Evolutionary conservation across 2,888 invertebrate species (phyloP), one percentile per base, ranked within the genome.

Genomic region (Apamea epomidion): DNA sequence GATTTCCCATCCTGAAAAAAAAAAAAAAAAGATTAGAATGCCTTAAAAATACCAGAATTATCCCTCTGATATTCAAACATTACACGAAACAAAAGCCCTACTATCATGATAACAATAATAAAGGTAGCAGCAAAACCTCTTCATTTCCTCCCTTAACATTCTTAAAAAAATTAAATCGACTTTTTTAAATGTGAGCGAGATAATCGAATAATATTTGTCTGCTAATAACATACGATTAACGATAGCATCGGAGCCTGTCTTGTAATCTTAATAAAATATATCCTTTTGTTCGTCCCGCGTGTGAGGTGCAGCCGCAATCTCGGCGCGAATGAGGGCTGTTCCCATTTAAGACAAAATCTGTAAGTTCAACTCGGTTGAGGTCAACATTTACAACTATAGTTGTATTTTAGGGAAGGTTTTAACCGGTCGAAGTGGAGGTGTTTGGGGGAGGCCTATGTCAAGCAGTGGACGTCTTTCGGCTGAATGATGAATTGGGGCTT

Each of bases 231-330:
- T 80, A 76, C 62, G 76, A 70, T 85, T 81, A 83, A 62, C 72
- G 87, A 83, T 87, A 74, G 68, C 79, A 86, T 90, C 86, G 32
- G 73, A 82, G 72, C 45, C 58, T 62, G 76, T 86, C 86, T 76
- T 82, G 79, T 90, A 83, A 89, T 75, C 78, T 75, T 82, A 84
- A 87, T 87, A 85, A 87, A 75, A 81, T 85, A 83, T 87, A 88
- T 89, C 80, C 90, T 89, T 90, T 89, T 86, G 90, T 85, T 86
- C 72, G 37, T 74, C 78, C 80, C 81, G 82, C 73, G 83, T 80
- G 78, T 76, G 76, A 79, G 79, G 68, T 82, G 80, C 71, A 4
- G 37, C 78, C 76, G 88, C 83, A 88, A 87, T 86, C 87, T 87
- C 84, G 32, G 74, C 54, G 70, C 42, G 71, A 71, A 82, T 82